Conservation (phyloP, 2,113 vertebrate species). For the Calyptomena viridis region DNA sequence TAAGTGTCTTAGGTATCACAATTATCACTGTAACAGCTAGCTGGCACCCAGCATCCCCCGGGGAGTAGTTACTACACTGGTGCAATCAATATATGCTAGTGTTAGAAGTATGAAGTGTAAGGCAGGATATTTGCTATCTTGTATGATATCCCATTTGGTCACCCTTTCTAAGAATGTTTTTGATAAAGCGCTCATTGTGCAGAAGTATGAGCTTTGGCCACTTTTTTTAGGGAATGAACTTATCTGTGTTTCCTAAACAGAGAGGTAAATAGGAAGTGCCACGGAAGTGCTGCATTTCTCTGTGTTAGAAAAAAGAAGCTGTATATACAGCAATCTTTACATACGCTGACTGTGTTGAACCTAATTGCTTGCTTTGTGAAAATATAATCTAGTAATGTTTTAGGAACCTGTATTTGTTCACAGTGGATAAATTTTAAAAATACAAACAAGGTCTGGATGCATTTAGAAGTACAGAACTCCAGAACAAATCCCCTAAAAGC, state of each 20-base stretch:
- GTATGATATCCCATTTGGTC: neutral
- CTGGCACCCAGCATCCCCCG: neutral
- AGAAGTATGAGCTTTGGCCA: neutral
- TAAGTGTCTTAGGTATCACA: neutral
- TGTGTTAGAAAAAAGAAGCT: neutral
- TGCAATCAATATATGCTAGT: neutral
- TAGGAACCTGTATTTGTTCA: neutral
- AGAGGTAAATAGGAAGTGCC: neutral
- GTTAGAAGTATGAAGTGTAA: neutral
- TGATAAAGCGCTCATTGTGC: rapidly evolving
- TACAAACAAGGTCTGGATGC: neutral
- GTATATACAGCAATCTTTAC: neutral
- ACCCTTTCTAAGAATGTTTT: neutral
- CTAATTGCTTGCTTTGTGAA: neutral
- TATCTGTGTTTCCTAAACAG: neutral
- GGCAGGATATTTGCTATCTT: neutral
- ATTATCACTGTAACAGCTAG: neutral
- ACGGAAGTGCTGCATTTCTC: neutral
- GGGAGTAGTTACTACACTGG: neutral
- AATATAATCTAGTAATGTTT: neutral
- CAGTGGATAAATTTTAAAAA: neutral
- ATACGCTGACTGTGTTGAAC: neutral
- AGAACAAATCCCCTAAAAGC: neutral
- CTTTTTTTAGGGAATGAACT: neutral
- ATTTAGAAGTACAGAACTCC: neutral